phyloP scores from a whole-genome alignment of 2,888 invertebrate species.

The Apotomis turbidana region DNA sequence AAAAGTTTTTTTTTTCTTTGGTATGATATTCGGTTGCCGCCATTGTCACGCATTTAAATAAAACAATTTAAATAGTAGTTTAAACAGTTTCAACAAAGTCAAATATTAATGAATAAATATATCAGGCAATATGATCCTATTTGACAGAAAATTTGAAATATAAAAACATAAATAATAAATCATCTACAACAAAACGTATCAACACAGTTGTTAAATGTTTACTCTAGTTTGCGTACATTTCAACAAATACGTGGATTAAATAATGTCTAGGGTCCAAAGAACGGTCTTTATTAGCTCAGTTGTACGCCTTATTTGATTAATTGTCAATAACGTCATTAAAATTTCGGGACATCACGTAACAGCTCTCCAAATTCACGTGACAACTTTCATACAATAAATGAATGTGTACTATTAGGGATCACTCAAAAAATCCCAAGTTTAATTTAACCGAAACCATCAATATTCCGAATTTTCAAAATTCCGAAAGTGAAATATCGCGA shows the following conservation, averaged over 20 bases:
- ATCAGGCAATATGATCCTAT: no score
- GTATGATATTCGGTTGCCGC: no score
- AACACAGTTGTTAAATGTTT: conserved; percentile 4
- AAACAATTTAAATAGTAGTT: no score
- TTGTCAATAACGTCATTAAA: conserved; percentile 17
- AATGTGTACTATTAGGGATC: no score
- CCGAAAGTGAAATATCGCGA: no score
- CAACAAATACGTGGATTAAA: neutral
- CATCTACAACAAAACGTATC: neutral
- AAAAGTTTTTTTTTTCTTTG: no score
- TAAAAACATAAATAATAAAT: neutral
- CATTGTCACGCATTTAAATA: no score
- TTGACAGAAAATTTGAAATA: neutral
- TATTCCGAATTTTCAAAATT: no score
- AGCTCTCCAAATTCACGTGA: neutral
- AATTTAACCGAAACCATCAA: no score
- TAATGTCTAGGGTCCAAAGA: neutral
- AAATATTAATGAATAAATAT: no score
- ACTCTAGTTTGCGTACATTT: neutral
- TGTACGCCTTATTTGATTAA: neutral
- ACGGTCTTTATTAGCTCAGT: neutral
- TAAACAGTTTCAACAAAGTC: no score
- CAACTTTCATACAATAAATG: neutral
- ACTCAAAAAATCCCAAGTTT: no score
- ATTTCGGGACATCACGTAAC: neutral